phyloP scores from a whole-genome alignment of 2,888 invertebrate genomes.

The Xestia rhomboidea region DNA sequence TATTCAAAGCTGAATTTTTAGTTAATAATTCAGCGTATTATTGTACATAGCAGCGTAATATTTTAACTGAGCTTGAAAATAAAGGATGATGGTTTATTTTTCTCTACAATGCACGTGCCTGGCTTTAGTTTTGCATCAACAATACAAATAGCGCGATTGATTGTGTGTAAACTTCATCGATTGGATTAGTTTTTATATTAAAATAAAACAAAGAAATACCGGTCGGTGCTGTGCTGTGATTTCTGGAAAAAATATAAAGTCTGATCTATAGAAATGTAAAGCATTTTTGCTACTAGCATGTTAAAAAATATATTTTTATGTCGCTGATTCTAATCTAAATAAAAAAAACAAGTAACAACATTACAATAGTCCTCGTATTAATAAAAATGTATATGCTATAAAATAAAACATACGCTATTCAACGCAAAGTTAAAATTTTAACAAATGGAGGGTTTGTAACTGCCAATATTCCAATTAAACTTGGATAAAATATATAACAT shows the following conservation, averaged over 20 bases:
- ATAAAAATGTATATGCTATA: too few relatives aligned
- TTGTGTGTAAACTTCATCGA: conserved; percentile 4
- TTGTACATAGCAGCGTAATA: conserved; percentile 3
- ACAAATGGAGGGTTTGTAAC: neutral
- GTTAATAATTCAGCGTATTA: neutral
- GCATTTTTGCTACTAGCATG: neutral
- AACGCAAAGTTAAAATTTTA: neutral
- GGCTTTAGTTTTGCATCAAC: neutral
- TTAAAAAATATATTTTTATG: neutral
- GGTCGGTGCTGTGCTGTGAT: neutral
- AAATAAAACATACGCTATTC: neutral
- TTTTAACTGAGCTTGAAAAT: neutral
- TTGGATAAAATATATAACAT: neutral
- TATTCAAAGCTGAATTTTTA: neutral
- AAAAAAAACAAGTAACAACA: neutral
- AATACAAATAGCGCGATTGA: conserved; percentile 20
- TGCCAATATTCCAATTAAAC: neutral
- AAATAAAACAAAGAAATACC: neutral
- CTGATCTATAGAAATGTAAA: neutral
- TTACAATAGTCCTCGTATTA: too few relatives aligned
- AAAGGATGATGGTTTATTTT: conserved; percentile 5
- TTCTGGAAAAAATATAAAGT: neutral
- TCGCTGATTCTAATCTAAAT: neutral
- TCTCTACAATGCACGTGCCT: conserved; percentile 5
- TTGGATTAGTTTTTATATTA: conserved; percentile 8